Evolutionary conservation across 2,113 vertebrate species (phyloP), one percentile per base, ranked within the genome.

Genomic region (Xerus inauris): DNA sequence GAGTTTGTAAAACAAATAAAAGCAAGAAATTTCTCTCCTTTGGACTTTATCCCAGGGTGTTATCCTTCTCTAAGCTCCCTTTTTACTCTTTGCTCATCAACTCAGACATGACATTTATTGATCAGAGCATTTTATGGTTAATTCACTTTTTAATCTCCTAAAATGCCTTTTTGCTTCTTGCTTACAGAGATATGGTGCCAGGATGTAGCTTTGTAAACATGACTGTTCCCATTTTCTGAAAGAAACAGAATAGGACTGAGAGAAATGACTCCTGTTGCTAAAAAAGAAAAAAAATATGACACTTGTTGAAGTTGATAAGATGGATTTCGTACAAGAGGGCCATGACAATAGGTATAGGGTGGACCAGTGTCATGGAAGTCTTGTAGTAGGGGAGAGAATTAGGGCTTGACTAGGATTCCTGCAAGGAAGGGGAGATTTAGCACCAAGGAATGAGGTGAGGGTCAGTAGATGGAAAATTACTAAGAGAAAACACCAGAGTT

Each of bases 41-140:
- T 76, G 22, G 45, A 8, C 67, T 42, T 73, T 17, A 24, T 26
- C 42, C n/a, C 49, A 17, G 38, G n/a, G n/a, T 35, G 1, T 84
- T 38, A 40, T 0, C 30, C 13, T 59, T 71, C 5, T 16, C 35
- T 73, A 69, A 69, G 14, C 35, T 72, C 0, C 16, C 17, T 83
- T 45, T 24, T 76, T 54, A 5, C 3, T 75, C 14, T 62, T n/a
- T 69, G 35, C 72, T 90, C 47, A 38, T 59, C n/a, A 54, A 75
- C 59, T 80, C 76, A 75, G n/a, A 47, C 26, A 14, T 49, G 59
- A 45, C 65, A 28, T n/a, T 83, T 76, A 85, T 51, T 79, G 19
- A 96, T 84, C 76, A 64, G 47, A 87, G 20, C 64, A 76, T 72
- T 83, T 92, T 94, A 51, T 80, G 28, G n/a, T 72, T 89, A 40